Percentiles rank a stretch among this genome's conserved stretches.
Evolutionary conservation across 1,140 invertebrate genomes (phyloP).

Genomic region (Lasaia peninsularis): DNA sequence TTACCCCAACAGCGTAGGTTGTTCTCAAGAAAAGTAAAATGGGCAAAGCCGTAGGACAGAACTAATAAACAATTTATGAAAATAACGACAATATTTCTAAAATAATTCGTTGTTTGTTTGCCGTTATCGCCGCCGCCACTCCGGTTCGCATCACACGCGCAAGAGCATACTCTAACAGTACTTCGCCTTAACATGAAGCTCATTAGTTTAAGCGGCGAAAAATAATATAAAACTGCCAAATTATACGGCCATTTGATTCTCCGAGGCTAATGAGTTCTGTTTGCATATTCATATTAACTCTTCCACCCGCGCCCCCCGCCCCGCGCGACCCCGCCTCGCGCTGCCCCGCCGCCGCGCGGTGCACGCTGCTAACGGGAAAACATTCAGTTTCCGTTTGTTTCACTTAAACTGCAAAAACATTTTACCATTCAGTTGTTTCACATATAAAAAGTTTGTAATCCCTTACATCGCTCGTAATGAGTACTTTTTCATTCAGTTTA

Average conservation of each 20-base stretch:
- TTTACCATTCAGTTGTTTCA: too few relatives aligned
- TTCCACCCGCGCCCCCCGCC: too few relatives aligned
- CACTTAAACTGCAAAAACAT: neutral
- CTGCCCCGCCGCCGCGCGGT: neutral
- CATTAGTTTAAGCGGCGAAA: slow-evolving; percentile 6
- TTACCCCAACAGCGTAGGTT: too few relatives aligned
- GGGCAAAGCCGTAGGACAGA: neutral
- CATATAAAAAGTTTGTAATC: too few relatives aligned
- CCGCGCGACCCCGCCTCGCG: neutral
- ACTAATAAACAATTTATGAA: too few relatives aligned
- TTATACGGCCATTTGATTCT: slow-evolving; percentile 6
- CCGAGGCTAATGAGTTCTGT: slow-evolving; percentile 6
- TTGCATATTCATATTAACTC: slow-evolving; percentile 2
- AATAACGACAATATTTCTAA: too few relatives aligned
- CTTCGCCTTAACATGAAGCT: slow-evolving; percentile 2
- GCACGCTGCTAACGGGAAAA: neutral
- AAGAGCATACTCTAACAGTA: neutral
- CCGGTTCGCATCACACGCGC: too few relatives aligned
- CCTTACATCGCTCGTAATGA: too few relatives aligned
- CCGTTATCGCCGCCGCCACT: neutral
- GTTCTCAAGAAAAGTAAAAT: too few relatives aligned
- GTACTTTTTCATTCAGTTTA: too few relatives aligned
- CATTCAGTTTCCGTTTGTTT: neutral
- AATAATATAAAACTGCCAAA: slow-evolving; percentile 10
- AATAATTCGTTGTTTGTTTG: neutral